Conservation (phyloP, 1,140 invertebrate species). For the Araneus ventricosus region DNA sequence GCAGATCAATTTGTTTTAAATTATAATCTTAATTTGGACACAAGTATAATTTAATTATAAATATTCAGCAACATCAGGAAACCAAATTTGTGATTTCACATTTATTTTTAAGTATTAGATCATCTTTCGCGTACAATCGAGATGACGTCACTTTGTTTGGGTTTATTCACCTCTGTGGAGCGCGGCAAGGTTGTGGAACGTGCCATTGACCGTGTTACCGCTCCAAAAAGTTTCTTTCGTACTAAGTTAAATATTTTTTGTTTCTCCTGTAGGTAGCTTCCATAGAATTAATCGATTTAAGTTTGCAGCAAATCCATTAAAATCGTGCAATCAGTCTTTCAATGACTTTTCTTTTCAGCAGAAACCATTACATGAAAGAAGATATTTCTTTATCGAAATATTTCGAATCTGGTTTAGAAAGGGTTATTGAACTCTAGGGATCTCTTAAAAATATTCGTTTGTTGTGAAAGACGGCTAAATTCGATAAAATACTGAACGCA, state of each 20-base stretch:
- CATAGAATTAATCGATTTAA: slow-evolving; percentile 28
- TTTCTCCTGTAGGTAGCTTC: background rate
- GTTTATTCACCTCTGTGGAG: slow-evolving; percentile 67
- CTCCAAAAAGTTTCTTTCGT: slow-evolving; percentile 59
- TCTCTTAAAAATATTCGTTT: background rate
- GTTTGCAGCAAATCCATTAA: background rate
- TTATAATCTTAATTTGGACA: background rate
- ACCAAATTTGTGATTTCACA: background rate
- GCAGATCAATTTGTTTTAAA: background rate
- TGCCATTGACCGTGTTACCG: slow-evolving; percentile 72
- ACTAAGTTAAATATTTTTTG: background rate
- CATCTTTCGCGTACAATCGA: slow-evolving; percentile 31
- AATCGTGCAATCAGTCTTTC: background rate
- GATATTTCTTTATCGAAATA: slow-evolving; percentile 4
- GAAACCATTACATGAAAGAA: background rate
- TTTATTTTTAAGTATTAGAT: slow-evolving; percentile 27
- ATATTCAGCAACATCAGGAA: background rate
- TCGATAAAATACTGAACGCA: background rate
- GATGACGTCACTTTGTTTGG: slow-evolving; percentile 70
- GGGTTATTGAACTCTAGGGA: background rate
- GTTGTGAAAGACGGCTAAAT: background rate
- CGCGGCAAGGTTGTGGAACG: slow-evolving; percentile 55
- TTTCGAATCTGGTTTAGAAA: background rate
- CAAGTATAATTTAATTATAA: background rate
- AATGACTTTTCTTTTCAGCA: background rate